These are phyloP conservation scores for Maniola jurtina DNA, from an alignment of 1,140 invertebrate genomes.

Conservation along the genomic window DNA sequence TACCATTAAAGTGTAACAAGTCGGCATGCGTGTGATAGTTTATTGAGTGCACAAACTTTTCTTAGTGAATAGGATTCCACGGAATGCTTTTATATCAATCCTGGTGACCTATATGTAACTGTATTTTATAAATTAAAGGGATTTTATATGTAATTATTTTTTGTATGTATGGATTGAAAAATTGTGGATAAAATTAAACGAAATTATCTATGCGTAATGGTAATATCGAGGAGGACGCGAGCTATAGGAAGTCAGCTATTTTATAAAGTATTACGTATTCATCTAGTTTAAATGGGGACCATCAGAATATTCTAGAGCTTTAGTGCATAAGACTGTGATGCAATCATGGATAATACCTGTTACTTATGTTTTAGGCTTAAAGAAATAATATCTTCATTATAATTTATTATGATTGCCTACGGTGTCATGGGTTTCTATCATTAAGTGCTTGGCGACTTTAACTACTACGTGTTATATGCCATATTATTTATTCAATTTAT, in stretches of 20 bases:
- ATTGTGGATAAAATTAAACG: neutral
- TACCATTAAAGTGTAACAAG: constrained; percentile 38
- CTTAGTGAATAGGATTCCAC: neutral
- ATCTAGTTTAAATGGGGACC: neutral
- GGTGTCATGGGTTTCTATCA: too few species aligned
- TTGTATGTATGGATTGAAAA: neutral
- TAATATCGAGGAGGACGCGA: neutral
- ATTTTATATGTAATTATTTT: too few species aligned
- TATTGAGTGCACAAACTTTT: constrained; percentile 20
- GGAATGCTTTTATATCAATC: neutral
- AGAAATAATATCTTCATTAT: too few species aligned
- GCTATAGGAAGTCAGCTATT: constrained; percentile 1
- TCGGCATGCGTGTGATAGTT: constrained; percentile 29
- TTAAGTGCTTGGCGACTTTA: too few species aligned
- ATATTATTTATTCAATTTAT: too few species aligned
- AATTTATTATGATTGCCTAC: too few species aligned
- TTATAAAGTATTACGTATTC: constrained; percentile 4
- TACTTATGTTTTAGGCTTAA: too few species aligned
- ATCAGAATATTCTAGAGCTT: constrained; percentile 7
- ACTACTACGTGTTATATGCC: too few species aligned
- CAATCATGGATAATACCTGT: neutral
- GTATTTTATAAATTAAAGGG: neutral
- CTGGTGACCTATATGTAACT: neutral
- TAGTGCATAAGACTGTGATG: constrained; percentile 6
- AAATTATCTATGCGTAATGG: neutral